Percentiles rank a stretch among this genome's conserved stretches.
phyloP scores from a whole-genome alignment of 1,140 invertebrate species.

The Camponotus pennsylvanicus region DNA sequence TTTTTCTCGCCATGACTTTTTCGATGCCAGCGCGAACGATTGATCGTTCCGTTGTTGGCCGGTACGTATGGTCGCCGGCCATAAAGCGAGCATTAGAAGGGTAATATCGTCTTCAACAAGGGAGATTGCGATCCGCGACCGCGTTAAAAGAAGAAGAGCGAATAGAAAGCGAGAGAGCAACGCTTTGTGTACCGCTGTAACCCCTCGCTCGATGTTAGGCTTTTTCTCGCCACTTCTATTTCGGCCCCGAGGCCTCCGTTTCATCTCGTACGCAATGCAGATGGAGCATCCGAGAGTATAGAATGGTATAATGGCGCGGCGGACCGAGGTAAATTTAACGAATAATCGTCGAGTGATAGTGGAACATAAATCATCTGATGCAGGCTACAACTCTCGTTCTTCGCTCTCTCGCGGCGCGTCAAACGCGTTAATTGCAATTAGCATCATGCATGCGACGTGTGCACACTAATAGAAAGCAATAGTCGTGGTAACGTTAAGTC shows the following conservation, averaged over 20 bases:
- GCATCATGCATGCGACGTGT: background rate
- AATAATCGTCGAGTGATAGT: background rate
- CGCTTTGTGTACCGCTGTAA: conserved; percentile 18
- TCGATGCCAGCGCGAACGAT: background rate
- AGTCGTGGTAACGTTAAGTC: background rate
- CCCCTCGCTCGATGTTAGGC: background rate
- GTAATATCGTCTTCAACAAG: conserved; percentile 30
- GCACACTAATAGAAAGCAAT: conserved; percentile 16
- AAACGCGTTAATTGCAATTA: conserved; percentile 57
- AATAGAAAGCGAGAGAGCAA: background rate
- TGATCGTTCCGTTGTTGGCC: conserved; percentile 8
- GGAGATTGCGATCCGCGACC: conserved; percentile 3
- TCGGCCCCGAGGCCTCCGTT: conserved; percentile 28
- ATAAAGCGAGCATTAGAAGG: conserved; percentile 36
- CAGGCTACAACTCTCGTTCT: background rate
- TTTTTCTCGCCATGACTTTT: background rate
- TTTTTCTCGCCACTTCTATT: conserved; percentile 48
- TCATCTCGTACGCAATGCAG: conserved; percentile 40
- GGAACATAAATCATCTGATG: conserved; percentile 10
- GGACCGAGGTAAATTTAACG: background rate
- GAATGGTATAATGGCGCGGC: background rate
- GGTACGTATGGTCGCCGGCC: background rate
- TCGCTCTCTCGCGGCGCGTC: conserved; percentile 17
- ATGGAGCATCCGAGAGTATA: conserved; percentile 9
- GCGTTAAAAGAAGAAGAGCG: background rate